Percentiles rank a stretch among this genome's conserved stretches.
Conservation (phyloP, 1,140 invertebrate species). For the Drosophila serrata region DNA sequence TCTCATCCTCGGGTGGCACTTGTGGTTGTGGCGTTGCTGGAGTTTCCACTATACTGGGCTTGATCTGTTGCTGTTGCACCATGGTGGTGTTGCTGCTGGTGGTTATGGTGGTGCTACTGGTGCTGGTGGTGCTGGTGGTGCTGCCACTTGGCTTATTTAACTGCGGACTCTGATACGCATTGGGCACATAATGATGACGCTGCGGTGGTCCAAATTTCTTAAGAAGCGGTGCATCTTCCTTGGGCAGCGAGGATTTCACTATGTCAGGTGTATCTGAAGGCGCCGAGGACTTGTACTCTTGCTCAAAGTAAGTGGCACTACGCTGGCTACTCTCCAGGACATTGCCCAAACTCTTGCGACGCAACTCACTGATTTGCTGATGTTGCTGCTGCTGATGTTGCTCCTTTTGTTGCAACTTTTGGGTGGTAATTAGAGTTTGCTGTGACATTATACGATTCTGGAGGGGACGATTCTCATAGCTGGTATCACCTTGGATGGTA, state of each 20-base stretch:
- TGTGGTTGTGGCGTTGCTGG: constrained; percentile 70
- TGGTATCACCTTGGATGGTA: constrained; percentile 46
- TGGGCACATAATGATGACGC: constrained; percentile 79
- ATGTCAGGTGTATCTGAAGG: constrained; percentile 80
- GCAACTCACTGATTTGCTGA: constrained; percentile 49
- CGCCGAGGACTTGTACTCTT: constrained; percentile 79
- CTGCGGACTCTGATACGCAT: constrained; percentile 80
- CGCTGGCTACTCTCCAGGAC: constrained; percentile 54
- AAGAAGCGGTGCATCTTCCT: constrained; percentile 73
- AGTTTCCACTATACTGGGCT: constrained; percentile 75
- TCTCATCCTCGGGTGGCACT: constrained; percentile 67
- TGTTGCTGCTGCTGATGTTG: constrained; percentile 32
- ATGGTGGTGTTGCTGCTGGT: constrained; percentile 27
- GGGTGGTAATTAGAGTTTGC: constrained; percentile 38
- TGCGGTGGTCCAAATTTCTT: constrained; percentile 84
- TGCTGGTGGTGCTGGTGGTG: constrained; percentile 4
- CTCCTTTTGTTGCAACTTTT: constrained; percentile 18
- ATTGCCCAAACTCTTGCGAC: constrained; percentile 76
- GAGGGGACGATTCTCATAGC: constrained; percentile 37
- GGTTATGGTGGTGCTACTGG: constrained; percentile 9
- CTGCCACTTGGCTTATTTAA: constrained; percentile 27
- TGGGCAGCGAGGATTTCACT: constrained; percentile 82
- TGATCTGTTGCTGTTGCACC: constrained; percentile 21
- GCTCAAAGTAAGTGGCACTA: constrained; percentile 39
- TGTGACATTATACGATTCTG: constrained; percentile 65